Conservation (phyloP, 2,888 invertebrate genomes). For the Copidosoma aretas region DNA sequence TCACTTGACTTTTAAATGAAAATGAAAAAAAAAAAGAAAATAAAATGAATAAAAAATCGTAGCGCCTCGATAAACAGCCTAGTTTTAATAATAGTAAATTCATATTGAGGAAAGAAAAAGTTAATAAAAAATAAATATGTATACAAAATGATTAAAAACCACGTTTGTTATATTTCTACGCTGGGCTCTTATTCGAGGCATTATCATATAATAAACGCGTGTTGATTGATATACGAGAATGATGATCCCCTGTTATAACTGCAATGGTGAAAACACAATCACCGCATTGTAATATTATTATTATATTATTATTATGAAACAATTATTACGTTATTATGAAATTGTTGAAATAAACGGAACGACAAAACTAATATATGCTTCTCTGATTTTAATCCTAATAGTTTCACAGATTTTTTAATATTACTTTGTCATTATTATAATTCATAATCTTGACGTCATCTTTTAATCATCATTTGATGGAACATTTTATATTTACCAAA, state of each 20-base stretch:
- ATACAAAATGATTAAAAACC: constrained; percentile 44
- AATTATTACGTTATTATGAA: constrained; percentile 63
- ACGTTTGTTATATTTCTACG: constrained; percentile 62
- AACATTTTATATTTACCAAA: no score
- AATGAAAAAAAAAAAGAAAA: constrained; percentile 42
- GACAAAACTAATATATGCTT: constrained; percentile 51
- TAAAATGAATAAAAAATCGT: constrained; percentile 39
- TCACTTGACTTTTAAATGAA: constrained; percentile 51
- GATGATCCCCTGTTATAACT: constrained; percentile 58
- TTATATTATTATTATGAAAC: constrained; percentile 47
- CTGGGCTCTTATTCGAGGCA: constrained; percentile 62
- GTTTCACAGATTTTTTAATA: constrained; percentile 4
- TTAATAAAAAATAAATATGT: constrained; percentile 41
- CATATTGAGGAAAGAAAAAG: constrained; percentile 53
- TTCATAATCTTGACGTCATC: no score
- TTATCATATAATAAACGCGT: constrained; percentile 47
- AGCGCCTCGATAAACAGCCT: constrained; percentile 57
- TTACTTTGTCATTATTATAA: not conserved
- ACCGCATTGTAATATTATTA: constrained; percentile 62
- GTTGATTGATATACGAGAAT: constrained; percentile 62
- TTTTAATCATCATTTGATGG: no score
- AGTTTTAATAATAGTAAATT: constrained; percentile 59
- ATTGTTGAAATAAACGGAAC: constrained; percentile 63
- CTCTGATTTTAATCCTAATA: constrained; percentile 14
- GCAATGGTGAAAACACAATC: constrained; percentile 61